Evolutionary conservation across 2,888 invertebrate genomes (phyloP), one percentile per base, ranked within the genome.

Genomic region (Synergus japonicus): DNA sequence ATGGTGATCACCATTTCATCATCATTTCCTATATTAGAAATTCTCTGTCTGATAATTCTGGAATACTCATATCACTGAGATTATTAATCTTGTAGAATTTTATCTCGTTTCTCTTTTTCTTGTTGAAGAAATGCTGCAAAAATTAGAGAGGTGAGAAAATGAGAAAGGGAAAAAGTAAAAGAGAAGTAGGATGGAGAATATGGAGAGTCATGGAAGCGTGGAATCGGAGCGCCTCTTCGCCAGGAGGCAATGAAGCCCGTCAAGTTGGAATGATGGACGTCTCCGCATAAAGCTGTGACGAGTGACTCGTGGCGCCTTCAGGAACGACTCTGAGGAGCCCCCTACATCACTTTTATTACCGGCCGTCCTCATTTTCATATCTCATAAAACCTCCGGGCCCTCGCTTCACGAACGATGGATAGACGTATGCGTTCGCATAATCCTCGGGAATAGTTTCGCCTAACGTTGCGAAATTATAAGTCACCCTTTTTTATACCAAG

Each of bases 311-410:
- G 89, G 89, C 89, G 91, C 91, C 91, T 91, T 91, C 89, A 90
- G 88, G 86, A 92, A 91, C 90, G 90, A 91, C 91, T 90, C 87
- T 86, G 90, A 89, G 90, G 91, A 90, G 91, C 90, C 91, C 88
- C 89, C 90, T 92, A 91, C 89, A 91, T 92, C 92, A 92, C 89
- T 91, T 92, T 92, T 92, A 92, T 91, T 90, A 90, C 91, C 90
- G 87, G 89, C 89, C 90, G 90, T 90, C 89, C 91, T 91, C 91
- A 91, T 91, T 91, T 91, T 92, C 92, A 91, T 92, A 92, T 91
- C 90, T 91, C 92, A 90, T 91, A 90, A 91, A 91, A 90, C 88
- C 89, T 89, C 86, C 87, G 82, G 88, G 86, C 87, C 80, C 81
- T 77, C 41, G 76, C 79, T 67, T 79, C 83, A 81, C 79, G 79